Base-by-base conservation (phyloP, 2,888 invertebrate species). In the Drosophila nigritarsus region DNA sequence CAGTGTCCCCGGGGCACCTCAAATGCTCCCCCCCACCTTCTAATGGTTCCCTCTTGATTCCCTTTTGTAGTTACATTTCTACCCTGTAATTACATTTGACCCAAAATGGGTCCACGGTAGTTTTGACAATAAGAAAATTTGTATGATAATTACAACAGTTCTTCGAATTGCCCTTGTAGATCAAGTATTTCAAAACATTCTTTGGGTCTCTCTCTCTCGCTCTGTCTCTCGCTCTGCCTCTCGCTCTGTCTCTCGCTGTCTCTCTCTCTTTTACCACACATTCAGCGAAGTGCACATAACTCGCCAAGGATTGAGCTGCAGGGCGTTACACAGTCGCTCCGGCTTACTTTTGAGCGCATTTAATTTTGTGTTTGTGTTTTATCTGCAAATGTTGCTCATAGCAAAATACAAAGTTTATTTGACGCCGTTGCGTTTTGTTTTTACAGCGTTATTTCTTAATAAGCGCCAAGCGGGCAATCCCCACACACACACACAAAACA, bases 371-470 rank as follows among this genome's bases (percentile, higher is more conserved):
- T 45, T 55, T 38, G n/a, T 68, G 15, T 54, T 64, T 73, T 55
- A 51, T 81, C 45, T 75, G 64, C 67, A 71, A 77, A 82, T 84
- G 65, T 72, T 64, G 70, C 79, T 74, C 73, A 59, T 64, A 61
- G 79, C 81, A 15, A 73, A 78, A 70, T 61, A 76, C 75, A 82
- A 86, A 81, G 78, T 86, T 90, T 78, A 86, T 86, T 89, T 89
- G 88, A 83, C 83, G 88, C 80, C 79, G 62, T 77, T 73, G 75
- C 65, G 78, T 75, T 87, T 90, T 82, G 81, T 87, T 90, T 89
- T 87, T 80, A 66, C 77, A 82, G 78, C 85, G 83, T 90, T 87
- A 83, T 83, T 82, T 82, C 83, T 75, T 78, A 78, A 73, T 80
- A 77, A 80, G 69, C 74, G 80, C 65, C 80, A 67, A 63, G 78